phyloP scores from a whole-genome alignment of 2,888 invertebrate genomes.

The Stenodema calcarata region DNA sequence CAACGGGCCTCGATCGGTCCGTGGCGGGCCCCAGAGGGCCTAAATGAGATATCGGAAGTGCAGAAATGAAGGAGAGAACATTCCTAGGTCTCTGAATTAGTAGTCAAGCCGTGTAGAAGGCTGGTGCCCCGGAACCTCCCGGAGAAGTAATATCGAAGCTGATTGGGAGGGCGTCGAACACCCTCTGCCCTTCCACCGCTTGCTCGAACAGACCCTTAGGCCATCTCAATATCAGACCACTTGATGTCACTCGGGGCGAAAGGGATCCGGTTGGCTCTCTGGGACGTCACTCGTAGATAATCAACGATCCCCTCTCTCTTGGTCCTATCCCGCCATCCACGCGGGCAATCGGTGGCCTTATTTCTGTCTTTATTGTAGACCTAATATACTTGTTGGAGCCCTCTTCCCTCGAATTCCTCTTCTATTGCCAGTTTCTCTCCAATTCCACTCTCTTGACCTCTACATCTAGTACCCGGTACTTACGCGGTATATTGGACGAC shows the following conservation, averaged over 20 bases:
- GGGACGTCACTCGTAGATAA: slow-evolving; percentile 7
- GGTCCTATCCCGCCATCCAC: neutral
- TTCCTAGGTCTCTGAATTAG: neutral
- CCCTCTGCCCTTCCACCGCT: neutral
- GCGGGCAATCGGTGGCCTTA: neutral
- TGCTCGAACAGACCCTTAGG: neutral
- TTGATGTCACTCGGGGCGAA: slow-evolving; percentile 9
- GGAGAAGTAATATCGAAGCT: neutral
- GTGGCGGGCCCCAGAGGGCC: too few relatives aligned
- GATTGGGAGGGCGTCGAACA: neutral
- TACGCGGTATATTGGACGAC: neutral
- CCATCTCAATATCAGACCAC: slow-evolving; percentile 24
- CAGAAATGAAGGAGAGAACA: slow-evolving; percentile 1
- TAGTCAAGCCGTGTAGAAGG: slow-evolving; percentile 8
- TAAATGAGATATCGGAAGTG: slow-evolving; percentile 14
- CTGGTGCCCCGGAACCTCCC: neutral
- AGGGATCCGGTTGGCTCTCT: neutral
- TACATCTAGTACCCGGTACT: neutral
- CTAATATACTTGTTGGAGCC: slow-evolving; percentile 12
- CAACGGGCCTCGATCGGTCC: neutral
- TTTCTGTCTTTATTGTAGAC: slow-evolving; percentile 15
- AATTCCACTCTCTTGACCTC: neutral
- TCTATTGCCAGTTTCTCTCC: neutral
- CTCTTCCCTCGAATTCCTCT: neutral
- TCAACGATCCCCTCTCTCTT: neutral